Base-by-base conservation (phyloP, 2,113 vertebrate genomes). In the Anolis carolinensis region DNA sequence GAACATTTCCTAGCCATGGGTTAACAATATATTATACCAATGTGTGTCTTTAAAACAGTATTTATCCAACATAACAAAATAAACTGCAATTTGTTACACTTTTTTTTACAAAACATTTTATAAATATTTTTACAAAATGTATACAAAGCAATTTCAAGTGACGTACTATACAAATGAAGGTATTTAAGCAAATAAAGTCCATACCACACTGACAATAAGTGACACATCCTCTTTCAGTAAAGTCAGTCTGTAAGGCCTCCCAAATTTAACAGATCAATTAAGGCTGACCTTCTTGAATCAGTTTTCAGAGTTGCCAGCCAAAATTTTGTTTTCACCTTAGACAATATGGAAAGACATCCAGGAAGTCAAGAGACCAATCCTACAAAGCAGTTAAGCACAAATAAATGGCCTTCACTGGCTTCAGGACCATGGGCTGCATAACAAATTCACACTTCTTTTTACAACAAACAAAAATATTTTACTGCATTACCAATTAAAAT, bases 61-160 rank as follows among this genome's bases (percentile, higher is more conserved):
- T 97, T 97, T 97, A 97, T 96, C 95, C 96, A 97, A 97, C 96
- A 97, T 97, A 97, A 97, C 96, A 97, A 97, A 97, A 97, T 97
- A 97, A 97, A 97, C 97, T 97, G 96, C 96, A 96, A 97, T 97
- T 97, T 97, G 94, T 97, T 96, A 96, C 96, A 97, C 95, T 97
- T 97, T 96, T 95, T 92, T 95, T 96, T 96, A 97, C 96, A 97
- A 97, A 97, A 97, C 95, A 97, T 96, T 97, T 97, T 97, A 97
- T 97, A 97, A 97, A 97, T 97, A 97, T 97, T 97, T 97, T 97
- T 97, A 97, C 96, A 97, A 97, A 97, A 97, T 97, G 97, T 97
- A 97, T 97, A 97, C 97, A 97, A 97, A 97, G 97, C 96, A 97
- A 97, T 97, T 97, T 96, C 96, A 97, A 97, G 95, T 97, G 97